Percentiles rank a stretch among this genome's conserved stretches.
phyloP scores from a whole-genome alignment of 1,140 invertebrate genomes.

The Phymorhynchus buccinoides region DNA sequence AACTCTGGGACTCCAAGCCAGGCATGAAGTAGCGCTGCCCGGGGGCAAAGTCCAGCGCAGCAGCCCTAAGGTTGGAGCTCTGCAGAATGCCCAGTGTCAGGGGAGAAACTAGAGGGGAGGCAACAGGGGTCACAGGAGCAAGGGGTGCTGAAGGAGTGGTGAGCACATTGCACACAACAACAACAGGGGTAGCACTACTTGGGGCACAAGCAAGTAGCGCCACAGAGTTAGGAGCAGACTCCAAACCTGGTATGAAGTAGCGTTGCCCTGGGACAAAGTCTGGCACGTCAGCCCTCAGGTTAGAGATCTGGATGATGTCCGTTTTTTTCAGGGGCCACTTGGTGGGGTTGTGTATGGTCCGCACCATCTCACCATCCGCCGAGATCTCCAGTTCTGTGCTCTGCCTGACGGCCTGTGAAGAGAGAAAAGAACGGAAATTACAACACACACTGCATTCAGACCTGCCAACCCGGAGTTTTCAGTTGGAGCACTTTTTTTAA shows the following conservation, averaged over 20 bases:
- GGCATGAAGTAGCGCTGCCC: slow-evolving; percentile 53
- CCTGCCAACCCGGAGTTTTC: too few relatives aligned
- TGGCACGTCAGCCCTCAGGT: slow-evolving; percentile 87
- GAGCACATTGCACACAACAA: too few relatives aligned
- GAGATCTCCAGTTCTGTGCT: slow-evolving; percentile 88
- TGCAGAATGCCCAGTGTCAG: too few relatives aligned
- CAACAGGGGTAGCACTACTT: too few relatives aligned
- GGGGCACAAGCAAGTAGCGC: too few relatives aligned
- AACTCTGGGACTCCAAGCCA: neutral
- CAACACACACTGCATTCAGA: too few relatives aligned
- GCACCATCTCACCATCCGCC: slow-evolving; percentile 83
- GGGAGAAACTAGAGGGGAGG: too few relatives aligned
- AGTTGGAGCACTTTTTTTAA: too few relatives aligned
- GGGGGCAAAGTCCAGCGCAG: slow-evolving; percentile 89
- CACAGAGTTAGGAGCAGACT: neutral
- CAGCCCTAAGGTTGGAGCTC: slow-evolving; percentile 80
- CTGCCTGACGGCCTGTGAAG: slow-evolving; percentile 81
- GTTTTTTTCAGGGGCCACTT: slow-evolving; percentile 87
- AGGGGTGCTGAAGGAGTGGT: too few relatives aligned
- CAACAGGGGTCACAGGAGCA: too few relatives aligned
- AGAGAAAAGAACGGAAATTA: neutral
- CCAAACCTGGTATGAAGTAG: slow-evolving; percentile 33
- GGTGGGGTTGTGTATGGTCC: slow-evolving; percentile 84
- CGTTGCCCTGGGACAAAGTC: slow-evolving; percentile 82
- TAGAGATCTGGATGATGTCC: slow-evolving; percentile 45